Evolutionary conservation across 2,797 vertebrate genomes (phyloP), one percentile per base, ranked within the genome.

Genomic region (Lateolabrax maculatus): DNA sequence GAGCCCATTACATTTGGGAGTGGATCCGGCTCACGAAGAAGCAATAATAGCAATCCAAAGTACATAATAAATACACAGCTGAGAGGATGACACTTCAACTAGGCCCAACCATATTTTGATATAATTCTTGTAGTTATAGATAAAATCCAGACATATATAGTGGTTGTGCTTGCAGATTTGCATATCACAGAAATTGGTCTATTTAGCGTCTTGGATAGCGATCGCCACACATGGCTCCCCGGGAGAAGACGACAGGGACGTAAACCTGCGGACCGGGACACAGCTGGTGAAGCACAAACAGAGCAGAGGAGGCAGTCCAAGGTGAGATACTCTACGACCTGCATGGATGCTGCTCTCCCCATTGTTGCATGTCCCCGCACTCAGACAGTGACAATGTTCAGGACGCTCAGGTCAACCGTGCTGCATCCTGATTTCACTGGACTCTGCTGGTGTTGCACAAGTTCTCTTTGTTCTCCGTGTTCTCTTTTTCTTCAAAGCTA

Each of bases 171-270:
- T n/a, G n/a, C n/a, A n/a, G n/a, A n/a, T n/a, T n/a, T n/a, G n/a
- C n/a, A n/a, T n/a, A n/a, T n/a, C n/a, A n/a, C n/a, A n/a, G n/a
- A n/a, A n/a, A n/a, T n/a, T n/a, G n/a, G n/a, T n/a, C n/a, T n/a
- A n/a, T n/a, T 80, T 61, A 79, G 66, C 39, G 71, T 77, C 58
- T 71, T 44, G 68, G 65, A 80, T 77, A 80, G 73, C 18, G 13
- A 49, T 65, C 21, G n/a, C 67, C 56, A 70, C 81, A 62, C 78
- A 27, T 19, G 39, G 15, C 67, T 78, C 51, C 55, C 41, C 64
- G 39, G 55, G 58, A 76, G 75, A 53, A 53, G 52, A 51, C 29
- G 9, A 41, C 58, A 49, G 79, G 37, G 44, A 53, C 68, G 70
- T 72, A 36, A 82, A 76, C 55, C 60, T 63, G 43, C 66, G 46